These are phyloP conservation scores for Uria aalge DNA, from an alignment of 2,113 vertebrate genomes.

Conservation along the genomic window DNA sequence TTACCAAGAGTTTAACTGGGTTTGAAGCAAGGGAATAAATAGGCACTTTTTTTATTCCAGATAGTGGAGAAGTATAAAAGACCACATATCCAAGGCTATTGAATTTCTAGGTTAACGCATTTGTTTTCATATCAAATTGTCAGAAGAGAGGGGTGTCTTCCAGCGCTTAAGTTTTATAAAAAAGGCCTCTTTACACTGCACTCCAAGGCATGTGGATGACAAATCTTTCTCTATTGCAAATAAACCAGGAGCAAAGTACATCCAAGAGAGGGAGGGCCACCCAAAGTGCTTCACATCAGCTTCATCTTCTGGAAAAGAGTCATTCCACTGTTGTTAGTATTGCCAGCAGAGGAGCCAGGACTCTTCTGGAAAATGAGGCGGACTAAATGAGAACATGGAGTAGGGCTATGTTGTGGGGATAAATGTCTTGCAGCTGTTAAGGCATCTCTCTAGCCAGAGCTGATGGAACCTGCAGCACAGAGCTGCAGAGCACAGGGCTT, in stretches of 20 bases:
- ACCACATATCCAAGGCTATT: not conserved
- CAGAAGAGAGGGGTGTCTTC: not conserved
- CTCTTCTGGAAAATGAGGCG: slow-evolving; percentile 16
- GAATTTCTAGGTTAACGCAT: not conserved
- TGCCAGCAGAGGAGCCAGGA: not conserved
- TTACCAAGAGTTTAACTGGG: not conserved
- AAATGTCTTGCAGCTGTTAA: slow-evolving; percentile 60
- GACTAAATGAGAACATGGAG: not conserved
- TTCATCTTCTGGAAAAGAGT: not conserved
- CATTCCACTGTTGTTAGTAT: not conserved
- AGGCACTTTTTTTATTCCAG: not conserved
- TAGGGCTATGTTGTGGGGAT: not conserved
- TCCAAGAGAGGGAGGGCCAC: not conserved
- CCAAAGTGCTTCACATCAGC: not conserved
- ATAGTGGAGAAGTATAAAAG: not conserved
- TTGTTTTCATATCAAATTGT: not conserved
- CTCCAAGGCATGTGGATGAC: not conserved
- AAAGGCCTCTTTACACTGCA: not conserved
- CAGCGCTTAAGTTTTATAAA: not conserved
- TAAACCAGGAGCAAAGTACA: slow-evolving; percentile 5
- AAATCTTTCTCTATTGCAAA: not conserved
- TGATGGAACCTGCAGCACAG: slow-evolving; percentile 26
- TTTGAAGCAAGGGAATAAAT: slow-evolving; percentile 8
- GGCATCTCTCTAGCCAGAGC: not conserved
- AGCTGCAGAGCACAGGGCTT: slow-evolving; percentile 26